These are phyloP conservation scores for Pipistrellus nathusii DNA, from an alignment of 2,797 vertebrate genomes.

Conservation along the genomic window DNA sequence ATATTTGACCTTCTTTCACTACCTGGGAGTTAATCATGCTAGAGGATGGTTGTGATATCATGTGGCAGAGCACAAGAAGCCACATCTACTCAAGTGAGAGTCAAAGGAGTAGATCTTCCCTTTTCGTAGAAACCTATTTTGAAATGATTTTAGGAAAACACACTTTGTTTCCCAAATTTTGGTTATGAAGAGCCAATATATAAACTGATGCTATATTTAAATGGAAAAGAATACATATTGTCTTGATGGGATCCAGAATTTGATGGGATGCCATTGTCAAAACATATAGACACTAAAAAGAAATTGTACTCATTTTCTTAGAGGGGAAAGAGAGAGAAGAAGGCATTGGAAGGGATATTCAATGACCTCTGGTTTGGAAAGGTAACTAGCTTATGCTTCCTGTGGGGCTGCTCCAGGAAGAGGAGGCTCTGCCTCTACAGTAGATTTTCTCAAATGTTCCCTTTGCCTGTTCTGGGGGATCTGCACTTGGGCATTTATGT, in stretches of 20 bases:
- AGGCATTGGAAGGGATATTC: neutral
- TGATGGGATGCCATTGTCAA: neutral
- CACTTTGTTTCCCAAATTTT: neutral
- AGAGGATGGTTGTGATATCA: neutral
- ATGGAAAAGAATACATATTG: neutral
- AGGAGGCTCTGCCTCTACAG: neutral
- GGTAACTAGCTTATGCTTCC: neutral
- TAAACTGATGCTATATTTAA: neutral
- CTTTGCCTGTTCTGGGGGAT: neutral
- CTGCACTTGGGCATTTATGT: neutral
- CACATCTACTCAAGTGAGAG: neutral
- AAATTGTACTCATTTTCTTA: neutral
- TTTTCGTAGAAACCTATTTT: neutral
- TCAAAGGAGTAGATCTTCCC: neutral
- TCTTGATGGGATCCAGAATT: neutral
- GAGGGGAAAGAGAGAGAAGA: neutral
- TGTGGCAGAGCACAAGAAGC: neutral
- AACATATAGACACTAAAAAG: neutral
- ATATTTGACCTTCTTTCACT: neutral
- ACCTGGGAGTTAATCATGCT: fast-evolving
- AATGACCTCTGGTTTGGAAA: neutral
- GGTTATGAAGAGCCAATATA: neutral
- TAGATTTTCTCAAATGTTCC: neutral
- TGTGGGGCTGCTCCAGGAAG: neutral
- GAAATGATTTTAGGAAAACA: neutral